Evolutionary conservation across 2,797 vertebrate genomes (phyloP), one percentile per base, ranked within the genome.

Genomic region (Lophotriccus pileatus): DNA sequence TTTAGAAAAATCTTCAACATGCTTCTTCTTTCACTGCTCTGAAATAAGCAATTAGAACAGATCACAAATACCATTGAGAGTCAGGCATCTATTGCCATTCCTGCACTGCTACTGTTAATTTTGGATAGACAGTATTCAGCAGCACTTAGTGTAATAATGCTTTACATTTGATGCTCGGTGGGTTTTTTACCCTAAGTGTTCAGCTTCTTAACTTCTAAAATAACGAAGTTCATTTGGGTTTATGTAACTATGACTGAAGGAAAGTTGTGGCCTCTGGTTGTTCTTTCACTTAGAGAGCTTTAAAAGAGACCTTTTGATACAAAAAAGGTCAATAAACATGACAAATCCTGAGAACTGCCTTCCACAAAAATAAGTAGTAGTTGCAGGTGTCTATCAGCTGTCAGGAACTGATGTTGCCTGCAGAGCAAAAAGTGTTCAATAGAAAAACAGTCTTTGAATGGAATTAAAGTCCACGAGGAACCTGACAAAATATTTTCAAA

Each of bases 311-410:
- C 11, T 87, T 90, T 72, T 37, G 27, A 52, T 53, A 41, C 0
- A 3, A 82, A 89, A 91, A 79, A 17, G 36, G 44, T 79, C 87
- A 91, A 91, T 88, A 93, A 93, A 80, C 60, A 89, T n/a, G 82
- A 80, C 75, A 91, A 80, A 93, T 75, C 49, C 64, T 37, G 21
- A 78, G 62, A 94, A 85, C 14, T 28, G 25, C 9, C 36, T 85
- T 50, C 46, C 16, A 34, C 17, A 9, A 53, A 94, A 95, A 73
- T 59, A 13, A 83, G 25, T 18, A 77, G 46, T 7, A 53, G 37
- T 77, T 72, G 19, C 63, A 84, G 63, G 47, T 88, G 63, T 72
- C 85, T 34, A 52, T 94, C 89, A 95, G n/a, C 75, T 92, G 64
- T 83, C 92, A 87, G 62, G 19, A 89, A 23, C 23, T 80, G 53